Base-by-base conservation (phyloP, 1,140 invertebrate species). In the Magallana angulata region DNA sequence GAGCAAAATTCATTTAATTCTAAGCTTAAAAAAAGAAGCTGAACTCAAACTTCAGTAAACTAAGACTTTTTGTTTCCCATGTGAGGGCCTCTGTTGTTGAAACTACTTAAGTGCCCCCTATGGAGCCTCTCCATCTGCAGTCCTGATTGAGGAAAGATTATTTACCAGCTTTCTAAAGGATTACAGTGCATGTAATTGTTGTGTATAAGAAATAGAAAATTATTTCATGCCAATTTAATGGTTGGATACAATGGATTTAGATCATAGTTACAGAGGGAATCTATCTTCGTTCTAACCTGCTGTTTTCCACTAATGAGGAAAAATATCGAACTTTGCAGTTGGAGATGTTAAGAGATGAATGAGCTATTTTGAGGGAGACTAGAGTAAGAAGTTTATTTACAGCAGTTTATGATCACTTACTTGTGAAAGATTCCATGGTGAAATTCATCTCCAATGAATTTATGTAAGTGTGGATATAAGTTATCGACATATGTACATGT, bases 101-200 rank as follows among this genome's bases (percentile, higher is more conserved):
- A 76, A 30, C 68, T 76, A 76, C 68, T 76, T 76, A 76, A 76
- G 24, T 48, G 11, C 68, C 68, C 68, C 68, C 18, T 76, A 24
- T 76, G 6, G 18, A 12, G 24, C 68, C 68, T 76, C 68, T 30
- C 68, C 68, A 76, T 76, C 68, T 76, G 68, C 68, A 76, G 68
- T 76, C 68, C 68, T 76, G 68, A 76, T 76, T 76, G 68, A 62
- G 60, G 36, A 76, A 76, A 76, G 68, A 76, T 76, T 76, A 76
- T 76, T 76, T 30, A 24, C 68, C 68, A 76, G 68, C 68, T 76
- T 76, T 76, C 68, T 76, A 24, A 76, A 76, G 68, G 68, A 76
- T 76, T 76, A 76, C 68, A 30, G 68, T 71, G 68, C 68, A 76
- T 76, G 68, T 76, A 76, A 76, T 76, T 18, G 68, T 18, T 76